A percentile compares a stretch with the other conserved stretches of the same genome.
Conservation (phyloP, 1,140 invertebrate species). For the Thalassaphorura encarpata region DNA sequence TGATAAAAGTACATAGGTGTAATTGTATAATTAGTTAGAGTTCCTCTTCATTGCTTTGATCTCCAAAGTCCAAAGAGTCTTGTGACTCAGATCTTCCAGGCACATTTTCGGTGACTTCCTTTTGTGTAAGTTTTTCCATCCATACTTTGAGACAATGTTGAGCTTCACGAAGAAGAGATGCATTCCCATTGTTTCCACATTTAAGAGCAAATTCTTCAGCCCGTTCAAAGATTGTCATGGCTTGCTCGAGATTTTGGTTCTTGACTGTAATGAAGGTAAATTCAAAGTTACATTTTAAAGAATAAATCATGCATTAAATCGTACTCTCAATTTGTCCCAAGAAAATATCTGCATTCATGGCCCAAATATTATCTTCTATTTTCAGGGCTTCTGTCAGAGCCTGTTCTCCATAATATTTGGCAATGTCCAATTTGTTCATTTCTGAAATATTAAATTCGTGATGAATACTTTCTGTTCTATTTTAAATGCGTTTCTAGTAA, state of each 20-base stretch:
- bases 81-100: too few species aligned
- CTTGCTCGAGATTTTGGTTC: conserved; percentile 14
- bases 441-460: neutral
- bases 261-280: conserved; percentile 21
- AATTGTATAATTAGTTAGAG: too few species aligned
- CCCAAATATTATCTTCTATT: conserved; percentile 29
- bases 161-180: conserved; percentile 22
- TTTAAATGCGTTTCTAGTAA: neutral
- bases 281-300: neutral
- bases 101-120: too few species aligned
- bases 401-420: conserved; percentile 26
- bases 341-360: conserved; percentile 30
- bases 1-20: too few species aligned
- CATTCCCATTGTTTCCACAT: conserved; percentile 21
- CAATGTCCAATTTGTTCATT: conserved; percentile 27
- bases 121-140: conserved; percentile 22
- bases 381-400: conserved; percentile 25
- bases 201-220: conserved; percentile 19
- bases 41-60: too few species aligned
- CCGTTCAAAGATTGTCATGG: conserved; percentile 11
- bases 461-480: neutral
- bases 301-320: neutral
- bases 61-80: too few species aligned
- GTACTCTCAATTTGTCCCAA: conserved; percentile 29
- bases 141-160: conserved; percentile 30